phyloP scores from a whole-genome alignment of 2,888 invertebrate species.

The Cantharis lateralis region DNA sequence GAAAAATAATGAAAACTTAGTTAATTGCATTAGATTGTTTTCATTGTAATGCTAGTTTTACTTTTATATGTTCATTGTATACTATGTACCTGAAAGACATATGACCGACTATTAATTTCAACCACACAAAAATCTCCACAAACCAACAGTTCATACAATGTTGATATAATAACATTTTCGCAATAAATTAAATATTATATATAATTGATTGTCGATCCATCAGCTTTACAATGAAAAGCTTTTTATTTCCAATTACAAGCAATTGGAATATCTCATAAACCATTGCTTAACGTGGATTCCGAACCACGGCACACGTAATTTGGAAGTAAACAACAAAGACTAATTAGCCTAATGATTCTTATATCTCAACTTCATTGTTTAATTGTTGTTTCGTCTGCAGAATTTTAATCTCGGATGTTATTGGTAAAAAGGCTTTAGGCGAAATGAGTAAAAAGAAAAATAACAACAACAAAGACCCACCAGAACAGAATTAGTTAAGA shows the following conservation, averaged over 20 bases:
- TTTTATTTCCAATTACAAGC: too few relatives aligned
- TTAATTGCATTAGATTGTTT: conserved; percentile 19
- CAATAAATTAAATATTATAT: not conserved
- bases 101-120: conserved; percentile 11
- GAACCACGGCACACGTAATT: too few relatives aligned
- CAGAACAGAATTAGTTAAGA: conserved; percentile 14
- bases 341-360: not conserved
- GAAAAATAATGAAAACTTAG: conserved; percentile 17
- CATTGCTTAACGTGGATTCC: too few relatives aligned
- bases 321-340: not conserved
- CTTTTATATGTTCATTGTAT: conserved; percentile 16
- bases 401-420: not conserved
- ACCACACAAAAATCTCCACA: not conserved
- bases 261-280: too few relatives aligned
- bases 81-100: conserved; percentile 4
- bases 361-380: not conserved
- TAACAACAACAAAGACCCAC: conserved; percentile 6
- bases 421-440: conserved; percentile 5
- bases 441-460: conserved; percentile 15
- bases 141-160: conserved; percentile 8
- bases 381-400: not conserved
- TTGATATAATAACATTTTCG: not conserved
- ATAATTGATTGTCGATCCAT: not conserved
- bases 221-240: too few relatives aligned
- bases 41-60: conserved; percentile 15